phyloP scores from a whole-genome alignment of 2,888 invertebrate species.

The Heliconius cydno region DNA sequence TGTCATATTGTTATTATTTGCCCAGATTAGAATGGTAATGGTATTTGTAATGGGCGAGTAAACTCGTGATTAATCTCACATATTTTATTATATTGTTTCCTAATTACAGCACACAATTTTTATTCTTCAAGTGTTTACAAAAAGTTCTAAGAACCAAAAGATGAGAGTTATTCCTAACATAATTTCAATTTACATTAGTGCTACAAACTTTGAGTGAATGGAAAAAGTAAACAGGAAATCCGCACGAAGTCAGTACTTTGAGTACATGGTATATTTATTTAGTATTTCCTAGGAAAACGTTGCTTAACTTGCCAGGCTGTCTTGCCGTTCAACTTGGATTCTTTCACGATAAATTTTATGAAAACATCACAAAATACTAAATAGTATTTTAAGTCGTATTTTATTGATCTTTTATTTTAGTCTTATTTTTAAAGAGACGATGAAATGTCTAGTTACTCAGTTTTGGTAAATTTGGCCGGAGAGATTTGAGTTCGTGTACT shows the following conservation, averaged over 20 bases:
- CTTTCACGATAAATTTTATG: neutral
- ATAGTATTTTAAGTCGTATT: neutral
- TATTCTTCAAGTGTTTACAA: neutral
- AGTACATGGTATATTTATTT: conserved; percentile 23
- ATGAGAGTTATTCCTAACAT: conserved; percentile 2
- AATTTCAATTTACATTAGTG: conserved; percentile 17
- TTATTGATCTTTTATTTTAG: neutral
- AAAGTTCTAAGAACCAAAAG: neutral
- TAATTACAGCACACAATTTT: neutral
- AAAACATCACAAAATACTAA: neutral
- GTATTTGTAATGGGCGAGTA: too few relatives aligned
- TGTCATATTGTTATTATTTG: too few relatives aligned
- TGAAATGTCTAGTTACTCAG: too few relatives aligned
- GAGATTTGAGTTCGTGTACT: too few relatives aligned
- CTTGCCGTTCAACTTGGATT: neutral
- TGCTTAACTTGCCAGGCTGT: conserved; percentile 16
- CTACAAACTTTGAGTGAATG: conserved; percentile 19
- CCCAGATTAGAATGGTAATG: too few relatives aligned
- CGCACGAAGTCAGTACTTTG: conserved; percentile 19
- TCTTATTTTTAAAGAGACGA: neutral
- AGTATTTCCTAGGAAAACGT: conserved; percentile 18
- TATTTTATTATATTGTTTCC: neutral
- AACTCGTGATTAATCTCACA: neutral
- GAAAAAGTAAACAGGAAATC: conserved; percentile 17
- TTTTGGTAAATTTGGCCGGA: too few relatives aligned